Evolutionary conservation across 2,797 vertebrate species (phyloP), one percentile per base, ranked within the genome.

Genomic region (Sternarchorhynchus goeldii): DNA sequence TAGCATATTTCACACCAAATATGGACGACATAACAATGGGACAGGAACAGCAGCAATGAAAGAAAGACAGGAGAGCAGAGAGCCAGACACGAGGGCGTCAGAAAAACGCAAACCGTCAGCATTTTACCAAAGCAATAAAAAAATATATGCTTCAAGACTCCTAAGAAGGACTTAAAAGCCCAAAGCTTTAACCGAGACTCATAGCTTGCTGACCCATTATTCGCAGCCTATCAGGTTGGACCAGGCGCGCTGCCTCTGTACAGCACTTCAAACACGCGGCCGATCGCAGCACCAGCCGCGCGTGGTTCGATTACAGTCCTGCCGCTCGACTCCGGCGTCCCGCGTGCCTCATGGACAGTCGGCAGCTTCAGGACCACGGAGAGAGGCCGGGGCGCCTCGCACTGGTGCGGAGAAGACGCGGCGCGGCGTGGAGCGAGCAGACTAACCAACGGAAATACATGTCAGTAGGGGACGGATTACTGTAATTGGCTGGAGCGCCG

Each of bases 291-390:
- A 3, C 21, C 55, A 55, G 21, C 65, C 81, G 69, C 62, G 59
- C 67, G 69, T 62, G 18, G 79, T 57, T 73, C 73, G 41, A 81
- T 79, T 76, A 81, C 59, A 76, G 67, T 64, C 60, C 78, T 68
- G 16, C 29, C 77, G 65, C 45, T 36, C 82, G 78, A 81, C 74
- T 66, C 20, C 36, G 68, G 78, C 10, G 8, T 12, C 45, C 69
- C 53, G 16, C 62, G 7, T 6, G 41, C 41, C 56, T 32, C n/a
- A n/a, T 60, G 65, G 18, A 0, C 68, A 6, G 53, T 12, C 25
- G 39, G 32, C 59, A 34, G 64, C n/a, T 82, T 86, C 87, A 85
- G 85, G 63, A 85, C 79, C 83, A 82, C 1, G 80, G 83, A 86
- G 56, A 84, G 81, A 17, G 29, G 62, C 50, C 75, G 29, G 25